Evolutionary conservation across 1,140 invertebrate species (phyloP).

Genomic region (Tyrophagus putrescentiae): DNA sequence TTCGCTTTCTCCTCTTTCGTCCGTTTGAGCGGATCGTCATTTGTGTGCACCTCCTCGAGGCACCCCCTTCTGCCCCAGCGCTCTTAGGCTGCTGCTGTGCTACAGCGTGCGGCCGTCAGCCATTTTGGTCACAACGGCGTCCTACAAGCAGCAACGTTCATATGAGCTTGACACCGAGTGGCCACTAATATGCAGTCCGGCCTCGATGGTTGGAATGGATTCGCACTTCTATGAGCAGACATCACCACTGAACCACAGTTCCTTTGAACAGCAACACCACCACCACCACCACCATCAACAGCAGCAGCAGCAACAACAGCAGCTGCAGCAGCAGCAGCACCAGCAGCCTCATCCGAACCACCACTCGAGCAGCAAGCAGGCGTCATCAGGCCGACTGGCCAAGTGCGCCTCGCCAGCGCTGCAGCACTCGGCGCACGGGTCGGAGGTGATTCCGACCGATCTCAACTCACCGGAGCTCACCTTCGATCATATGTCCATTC

Average conservation of each 20-base stretch:
- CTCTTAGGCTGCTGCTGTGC: constrained; percentile 16
- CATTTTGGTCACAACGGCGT: constrained; percentile 24
- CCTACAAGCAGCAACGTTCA: constrained; percentile 20
- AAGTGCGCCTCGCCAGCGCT: neutral
- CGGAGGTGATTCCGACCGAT: constrained; percentile 22
- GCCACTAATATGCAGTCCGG: constrained; percentile 21
- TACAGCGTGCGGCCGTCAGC: neutral
- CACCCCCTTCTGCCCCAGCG: neutral
- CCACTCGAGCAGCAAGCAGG: neutral
- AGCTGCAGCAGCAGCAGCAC: too few relatives aligned
- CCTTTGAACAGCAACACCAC: too few relatives aligned
- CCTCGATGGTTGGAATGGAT: constrained; percentile 19
- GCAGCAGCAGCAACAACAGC: neutral
- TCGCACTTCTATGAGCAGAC: constrained; percentile 15
- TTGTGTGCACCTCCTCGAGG: neutral
- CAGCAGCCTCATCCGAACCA: neutral
- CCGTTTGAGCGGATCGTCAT: neutral
- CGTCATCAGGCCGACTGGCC: neutral
- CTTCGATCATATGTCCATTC: constrained; percentile 25
- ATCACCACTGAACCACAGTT: constrained; percentile 5
- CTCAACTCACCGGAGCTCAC: constrained; percentile 26
- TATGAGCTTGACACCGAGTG: constrained; percentile 19
- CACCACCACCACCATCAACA: neutral
- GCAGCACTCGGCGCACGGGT: constrained; percentile 5
- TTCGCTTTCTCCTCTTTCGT: neutral